Evolutionary conservation across 2,113 vertebrate genomes (phyloP).

Genomic region (Colinus virginianus): DNA sequence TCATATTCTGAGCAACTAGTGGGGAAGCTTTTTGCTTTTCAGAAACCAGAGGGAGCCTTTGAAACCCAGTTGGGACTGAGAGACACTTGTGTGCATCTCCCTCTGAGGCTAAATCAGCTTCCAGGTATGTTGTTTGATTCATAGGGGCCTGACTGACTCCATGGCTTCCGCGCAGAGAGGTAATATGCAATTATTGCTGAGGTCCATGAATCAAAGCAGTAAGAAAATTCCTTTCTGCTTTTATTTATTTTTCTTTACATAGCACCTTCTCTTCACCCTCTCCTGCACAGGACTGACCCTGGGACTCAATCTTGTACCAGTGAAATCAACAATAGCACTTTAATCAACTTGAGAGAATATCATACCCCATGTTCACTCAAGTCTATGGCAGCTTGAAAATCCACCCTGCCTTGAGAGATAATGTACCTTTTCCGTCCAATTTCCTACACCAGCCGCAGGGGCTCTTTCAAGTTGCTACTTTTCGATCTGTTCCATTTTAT

Average conservation of each 20-base stretch:
- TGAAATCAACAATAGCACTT: background rate
- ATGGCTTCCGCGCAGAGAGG: background rate
- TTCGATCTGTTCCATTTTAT: background rate
- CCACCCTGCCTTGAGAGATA: background rate
- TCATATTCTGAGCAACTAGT: background rate
- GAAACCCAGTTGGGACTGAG: background rate
- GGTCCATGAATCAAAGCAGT: background rate
- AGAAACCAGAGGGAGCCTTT: background rate
- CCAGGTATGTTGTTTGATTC: background rate
- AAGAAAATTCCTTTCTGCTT: background rate
- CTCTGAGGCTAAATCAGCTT: rapidly evolving
- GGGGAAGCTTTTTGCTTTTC: background rate
- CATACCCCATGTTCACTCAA: background rate
- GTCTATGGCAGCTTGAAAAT: background rate
- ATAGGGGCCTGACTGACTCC: background rate
- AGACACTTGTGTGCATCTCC: background rate
- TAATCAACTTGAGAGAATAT: background rate
- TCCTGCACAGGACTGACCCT: background rate
- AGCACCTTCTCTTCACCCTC: background rate
- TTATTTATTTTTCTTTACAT: background rate
- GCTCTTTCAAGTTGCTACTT: background rate
- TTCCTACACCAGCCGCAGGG: background rate
- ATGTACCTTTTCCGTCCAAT: background rate
- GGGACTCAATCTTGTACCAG: background rate
- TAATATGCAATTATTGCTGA: background rate